phyloP scores from a whole-genome alignment of 1,140 invertebrate genomes.

The Diploscapter pachys region DNA sequence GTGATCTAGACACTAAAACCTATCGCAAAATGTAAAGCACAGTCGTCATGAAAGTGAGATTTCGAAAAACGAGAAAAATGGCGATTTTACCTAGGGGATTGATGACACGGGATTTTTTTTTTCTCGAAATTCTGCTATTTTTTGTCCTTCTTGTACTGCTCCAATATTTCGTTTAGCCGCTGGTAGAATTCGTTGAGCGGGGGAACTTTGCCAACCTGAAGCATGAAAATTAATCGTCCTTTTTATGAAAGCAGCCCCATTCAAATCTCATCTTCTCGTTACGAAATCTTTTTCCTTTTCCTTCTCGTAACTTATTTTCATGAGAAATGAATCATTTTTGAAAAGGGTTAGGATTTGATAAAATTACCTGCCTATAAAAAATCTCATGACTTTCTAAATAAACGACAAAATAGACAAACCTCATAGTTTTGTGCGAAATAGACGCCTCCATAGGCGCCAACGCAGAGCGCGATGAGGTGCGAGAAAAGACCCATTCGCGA shows the following conservation, averaged over 20 bases:
- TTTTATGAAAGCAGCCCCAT: background rate
- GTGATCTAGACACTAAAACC: no score
- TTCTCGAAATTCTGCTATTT: background rate
- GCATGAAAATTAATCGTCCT: background rate
- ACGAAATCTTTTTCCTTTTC: background rate
- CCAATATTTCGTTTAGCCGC: constrained; percentile 11
- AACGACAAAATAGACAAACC: background rate
- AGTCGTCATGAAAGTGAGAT: no score
- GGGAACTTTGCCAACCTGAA: constrained; percentile 12
- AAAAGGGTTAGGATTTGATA: background rate
- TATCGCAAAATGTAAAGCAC: no score
- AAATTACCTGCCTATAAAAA: no score
- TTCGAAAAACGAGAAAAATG: no score
- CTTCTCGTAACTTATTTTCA: background rate
- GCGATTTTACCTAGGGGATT: no score
- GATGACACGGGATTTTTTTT: no score
- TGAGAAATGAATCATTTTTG: background rate
- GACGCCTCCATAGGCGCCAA: constrained; percentile 14
- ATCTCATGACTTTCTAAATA: no score
- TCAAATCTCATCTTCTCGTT: background rate
- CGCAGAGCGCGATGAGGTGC: constrained; percentile 8
- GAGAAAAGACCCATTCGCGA: constrained; percentile 17
- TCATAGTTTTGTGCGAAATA: constrained; percentile 24
- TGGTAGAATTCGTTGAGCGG: constrained; percentile 11
- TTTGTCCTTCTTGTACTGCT: constrained; percentile 25